These are phyloP conservation scores for Elymnias hypermnestra DNA, from an alignment of 1,140 invertebrate species.

Conservation along the genomic window DNA sequence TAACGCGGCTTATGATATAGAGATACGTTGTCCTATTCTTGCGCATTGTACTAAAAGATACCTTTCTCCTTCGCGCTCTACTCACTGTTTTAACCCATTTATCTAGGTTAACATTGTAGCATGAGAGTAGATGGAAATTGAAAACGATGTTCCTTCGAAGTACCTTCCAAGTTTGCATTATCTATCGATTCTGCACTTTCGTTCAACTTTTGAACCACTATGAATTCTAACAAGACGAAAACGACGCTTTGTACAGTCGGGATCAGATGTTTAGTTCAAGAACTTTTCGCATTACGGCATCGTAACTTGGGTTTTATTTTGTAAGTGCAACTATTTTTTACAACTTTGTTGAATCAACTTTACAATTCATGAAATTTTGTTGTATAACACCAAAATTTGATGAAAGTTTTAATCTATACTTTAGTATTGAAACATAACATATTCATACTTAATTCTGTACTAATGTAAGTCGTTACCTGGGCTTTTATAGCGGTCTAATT, in stretches of 20 bases:
- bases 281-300: constrained; percentile 1
- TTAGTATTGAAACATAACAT: too few relatives aligned
- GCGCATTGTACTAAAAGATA: background rate
- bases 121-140: constrained; percentile 24
- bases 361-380: too few relatives aligned
- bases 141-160: constrained; percentile 22
- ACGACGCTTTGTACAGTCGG: constrained; percentile 5
- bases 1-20: constrained; percentile 11
- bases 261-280: background rate
- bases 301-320: background rate
- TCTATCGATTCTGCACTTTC: constrained; percentile 19
- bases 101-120: constrained; percentile 25
- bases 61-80: constrained; percentile 5
- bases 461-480: too few relatives aligned
- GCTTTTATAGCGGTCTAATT: too few relatives aligned
- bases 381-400: too few relatives aligned
- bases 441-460: too few relatives aligned
- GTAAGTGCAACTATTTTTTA: background rate
- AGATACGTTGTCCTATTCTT: background rate
- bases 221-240: constrained; percentile 8
- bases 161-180: constrained; percentile 18
- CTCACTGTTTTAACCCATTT: constrained; percentile 15
- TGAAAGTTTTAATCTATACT: too few relatives aligned
- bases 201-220: constrained; percentile 8
- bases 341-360: constrained; percentile 3